phyloP scores from a whole-genome alignment of 1,140 invertebrate species.

The Nasonia giraulti region DNA sequence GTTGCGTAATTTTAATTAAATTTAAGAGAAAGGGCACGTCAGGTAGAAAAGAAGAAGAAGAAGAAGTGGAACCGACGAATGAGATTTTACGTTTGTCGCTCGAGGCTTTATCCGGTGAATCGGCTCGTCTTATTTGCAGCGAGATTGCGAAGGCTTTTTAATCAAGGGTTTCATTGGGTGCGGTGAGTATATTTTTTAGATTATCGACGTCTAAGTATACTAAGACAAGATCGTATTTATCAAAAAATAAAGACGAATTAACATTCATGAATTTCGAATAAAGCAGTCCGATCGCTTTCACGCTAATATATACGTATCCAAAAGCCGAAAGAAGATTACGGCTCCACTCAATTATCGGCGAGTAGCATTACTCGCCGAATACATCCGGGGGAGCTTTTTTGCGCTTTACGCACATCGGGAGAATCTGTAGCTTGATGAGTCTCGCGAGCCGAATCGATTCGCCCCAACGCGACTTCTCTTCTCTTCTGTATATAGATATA shows the following conservation, averaged over 20 bases:
- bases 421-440: neutral
- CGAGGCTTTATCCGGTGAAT: neutral
- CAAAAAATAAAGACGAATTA: neutral
- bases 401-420: neutral
- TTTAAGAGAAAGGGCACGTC: slow-evolving; percentile 42
- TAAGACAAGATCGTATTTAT: neutral
- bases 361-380: neutral
- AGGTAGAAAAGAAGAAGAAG: neutral
- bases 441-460: neutral
- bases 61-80: neutral
- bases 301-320: neutral
- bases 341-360: slow-evolving; percentile 53
- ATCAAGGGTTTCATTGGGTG: neutral
- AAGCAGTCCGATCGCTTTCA: neutral
- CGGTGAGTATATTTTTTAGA: neutral
- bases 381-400: neutral
- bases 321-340: slow-evolving; percentile 46
- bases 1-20: slow-evolving; percentile 61
- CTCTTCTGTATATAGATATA: neutral
- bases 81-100: neutral
- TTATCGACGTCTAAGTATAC: neutral
- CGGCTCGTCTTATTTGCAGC: neutral
- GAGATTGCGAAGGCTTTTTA: neutral
- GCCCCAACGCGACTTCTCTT: neutral
- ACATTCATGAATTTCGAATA: neutral